Conservation (phyloP, 1,140 invertebrate genomes). For the Drosophila watanabei region DNA sequence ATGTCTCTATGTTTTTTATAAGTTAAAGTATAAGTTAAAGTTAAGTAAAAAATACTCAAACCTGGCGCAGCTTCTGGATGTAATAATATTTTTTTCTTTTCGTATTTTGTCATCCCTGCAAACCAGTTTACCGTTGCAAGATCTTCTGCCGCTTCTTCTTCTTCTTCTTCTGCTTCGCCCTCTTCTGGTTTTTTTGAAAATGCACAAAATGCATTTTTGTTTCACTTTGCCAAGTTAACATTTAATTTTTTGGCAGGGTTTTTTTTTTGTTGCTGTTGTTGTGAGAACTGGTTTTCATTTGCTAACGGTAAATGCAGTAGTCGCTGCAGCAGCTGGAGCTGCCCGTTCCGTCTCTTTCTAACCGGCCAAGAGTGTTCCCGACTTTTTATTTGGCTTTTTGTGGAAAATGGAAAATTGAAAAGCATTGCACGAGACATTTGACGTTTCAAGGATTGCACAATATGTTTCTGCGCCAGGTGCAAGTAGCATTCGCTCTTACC, state of each 20-base stretch:
- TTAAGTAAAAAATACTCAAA: neutral
- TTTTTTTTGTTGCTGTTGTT: slow-evolving; percentile 9
- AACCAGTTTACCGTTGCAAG: slow-evolving; percentile 46
- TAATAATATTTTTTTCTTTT: neutral
- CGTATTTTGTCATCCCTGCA: slow-evolving; percentile 27
- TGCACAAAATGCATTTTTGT: slow-evolving; percentile 38
- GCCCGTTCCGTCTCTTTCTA: slow-evolving; percentile 30
- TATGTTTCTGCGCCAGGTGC: slow-evolving; percentile 43
- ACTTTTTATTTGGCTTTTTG: slow-evolving; percentile 72
- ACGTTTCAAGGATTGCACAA: slow-evolving; percentile 61
- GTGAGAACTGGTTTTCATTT: slow-evolving; percentile 65
- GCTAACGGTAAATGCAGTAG: slow-evolving; percentile 29
- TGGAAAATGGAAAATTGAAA: slow-evolving; percentile 74
- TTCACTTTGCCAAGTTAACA: slow-evolving; percentile 49
- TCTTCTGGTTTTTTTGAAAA: slow-evolving; percentile 5
- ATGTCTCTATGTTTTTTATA: neutral
- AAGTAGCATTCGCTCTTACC: slow-evolving; percentile 7
- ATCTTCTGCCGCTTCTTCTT: slow-evolving; percentile 28
- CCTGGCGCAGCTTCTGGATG: slow-evolving; percentile 33
- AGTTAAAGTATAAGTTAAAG: neutral
- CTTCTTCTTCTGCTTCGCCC: neutral
- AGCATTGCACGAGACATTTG: slow-evolving; percentile 68
- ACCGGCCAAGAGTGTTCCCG: slow-evolving; percentile 48
- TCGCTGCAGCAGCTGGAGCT: slow-evolving; percentile 22
- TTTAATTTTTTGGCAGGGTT: slow-evolving; percentile 50